Evolutionary conservation across 2,113 vertebrate species (phyloP).

Genomic region (Scophthalmus maximus): DNA sequence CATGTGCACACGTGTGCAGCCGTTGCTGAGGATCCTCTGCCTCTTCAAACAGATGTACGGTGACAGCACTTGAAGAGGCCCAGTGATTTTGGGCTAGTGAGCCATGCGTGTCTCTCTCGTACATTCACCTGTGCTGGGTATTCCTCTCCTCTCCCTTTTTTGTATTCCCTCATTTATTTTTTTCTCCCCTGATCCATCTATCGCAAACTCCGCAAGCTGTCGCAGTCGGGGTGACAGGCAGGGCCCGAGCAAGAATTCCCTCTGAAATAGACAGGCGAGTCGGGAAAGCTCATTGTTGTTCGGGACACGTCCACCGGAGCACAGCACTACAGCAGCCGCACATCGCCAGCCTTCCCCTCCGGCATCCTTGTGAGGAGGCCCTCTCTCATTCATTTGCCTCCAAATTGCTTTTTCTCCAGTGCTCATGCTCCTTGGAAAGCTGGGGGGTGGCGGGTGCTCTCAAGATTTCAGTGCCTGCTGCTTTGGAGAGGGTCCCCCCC

Average conservation of each 20-base stretch:
- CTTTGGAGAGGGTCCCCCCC: constrained; percentile 29
- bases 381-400: constrained; percentile 60
- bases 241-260: constrained; percentile 40
- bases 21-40: constrained; percentile 36
- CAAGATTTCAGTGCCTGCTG: constrained; percentile 49
- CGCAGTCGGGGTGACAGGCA: constrained; percentile 62
- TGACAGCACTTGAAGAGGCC: constrained; percentile 76
- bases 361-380: constrained; percentile 57
- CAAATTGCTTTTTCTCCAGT: constrained; percentile 69
- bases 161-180: constrained; percentile 39
- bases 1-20: not conserved
- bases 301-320: constrained; percentile 67
- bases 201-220: constrained; percentile 77
- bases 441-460: not conserved
- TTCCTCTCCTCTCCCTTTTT: constrained; percentile 52
- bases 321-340: constrained; percentile 42
- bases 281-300: constrained; percentile 69
- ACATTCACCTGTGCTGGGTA: constrained; percentile 55
- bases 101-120: constrained; percentile 67
- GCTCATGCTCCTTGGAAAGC: constrained; percentile 37
- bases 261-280: constrained; percentile 69
- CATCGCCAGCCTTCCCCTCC: constrained; percentile 39
- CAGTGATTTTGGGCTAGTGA: constrained; percentile 78
- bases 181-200: constrained; percentile 62
- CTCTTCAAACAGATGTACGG: constrained; percentile 71